phyloP scores from a whole-genome alignment of 1,140 invertebrate genomes.

The Orius laevigatus region DNA sequence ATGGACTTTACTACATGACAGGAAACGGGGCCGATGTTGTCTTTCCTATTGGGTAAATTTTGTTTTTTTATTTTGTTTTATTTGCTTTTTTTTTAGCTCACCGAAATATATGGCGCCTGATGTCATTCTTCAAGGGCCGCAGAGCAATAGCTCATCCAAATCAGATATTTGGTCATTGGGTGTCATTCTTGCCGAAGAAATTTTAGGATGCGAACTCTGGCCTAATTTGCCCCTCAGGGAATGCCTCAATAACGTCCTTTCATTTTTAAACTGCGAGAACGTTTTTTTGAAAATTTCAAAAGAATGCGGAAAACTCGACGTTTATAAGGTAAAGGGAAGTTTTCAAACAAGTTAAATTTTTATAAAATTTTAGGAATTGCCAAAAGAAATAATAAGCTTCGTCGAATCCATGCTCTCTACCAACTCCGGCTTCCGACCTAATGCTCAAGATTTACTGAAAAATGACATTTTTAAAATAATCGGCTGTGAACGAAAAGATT shows the following conservation, averaged over 20 bases:
- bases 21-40: conserved; percentile 64
- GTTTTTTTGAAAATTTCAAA: conserved; percentile 55
- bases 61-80: conserved; percentile 13
- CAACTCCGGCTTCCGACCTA: conserved; percentile 10
- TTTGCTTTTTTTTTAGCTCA: conserved; percentile 38
- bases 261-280: no score
- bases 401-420: conserved; percentile 8
- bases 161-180: conserved; percentile 85
- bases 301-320: conserved; percentile 52
- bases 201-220: conserved; percentile 48
- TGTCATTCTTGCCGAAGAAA: conserved; percentile 65
- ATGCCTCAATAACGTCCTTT: conserved; percentile 22
- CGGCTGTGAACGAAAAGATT: background rate
- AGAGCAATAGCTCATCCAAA: conserved; percentile 31
- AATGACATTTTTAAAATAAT: conserved; percentile 5
- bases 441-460: conserved; percentile 8
- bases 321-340: conserved; percentile 36
- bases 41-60: conserved; percentile 76
- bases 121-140: conserved; percentile 37
- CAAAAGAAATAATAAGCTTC: conserved; percentile 8
- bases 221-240: conserved; percentile 50
- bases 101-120: conserved; percentile 77
- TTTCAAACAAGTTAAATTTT: background rate
- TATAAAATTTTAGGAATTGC: conserved; percentile 10
- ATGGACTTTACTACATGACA: conserved; percentile 85